Base-by-base conservation (phyloP, 2,888 invertebrate species). In the Leptopterna dolabrata region DNA sequence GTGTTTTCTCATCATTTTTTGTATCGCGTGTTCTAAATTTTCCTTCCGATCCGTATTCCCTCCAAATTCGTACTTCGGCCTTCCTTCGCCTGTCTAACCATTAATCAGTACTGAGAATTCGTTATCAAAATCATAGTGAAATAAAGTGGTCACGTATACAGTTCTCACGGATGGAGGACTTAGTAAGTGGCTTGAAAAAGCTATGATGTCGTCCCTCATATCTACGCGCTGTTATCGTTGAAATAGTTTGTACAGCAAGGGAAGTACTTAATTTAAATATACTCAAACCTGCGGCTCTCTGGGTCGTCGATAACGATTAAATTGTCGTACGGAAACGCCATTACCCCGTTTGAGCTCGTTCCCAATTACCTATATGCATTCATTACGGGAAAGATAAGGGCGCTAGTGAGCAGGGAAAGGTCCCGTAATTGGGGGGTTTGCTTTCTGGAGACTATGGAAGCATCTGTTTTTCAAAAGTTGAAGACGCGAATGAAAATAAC, bases 401-500 rank as follows among this genome's bases (percentile, higher is more conserved):
- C 63, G 63, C 24, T 24, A 19, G 63, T 63, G 4, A 27, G 24
- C 63, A 63, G 24, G 63, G 63, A 63, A 63, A 63, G 24, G n/a
- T 13, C 63, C n/a, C n/a, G 55, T 24, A 24, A 63, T 24, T 63
- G 55, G 24, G 55, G 55, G 6, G 3, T 55, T 19, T 73, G 36
- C 73, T 41, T 27, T n/a, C 73, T 4, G 6, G 36, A 73, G 73
- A 4, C 7, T 36, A 7, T 4, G 36, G 36, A n/a, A 19, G 55
- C 55, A 55, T 55, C 19, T 36, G 36, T 36, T 36, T 36, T n/a
- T n/a, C n/a, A 7, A 36, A 36, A 36, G 7, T 7, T 63, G 63
- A 63, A 63, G 63, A 63, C 63, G 11, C 63, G 19, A 19, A 63
- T 63, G 36, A 73, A 73, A 73, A 73, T 73, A 73, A 63, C 73